Base-by-base conservation (phyloP, 2,888 invertebrate species). In the Drosophila paramelanica region DNA sequence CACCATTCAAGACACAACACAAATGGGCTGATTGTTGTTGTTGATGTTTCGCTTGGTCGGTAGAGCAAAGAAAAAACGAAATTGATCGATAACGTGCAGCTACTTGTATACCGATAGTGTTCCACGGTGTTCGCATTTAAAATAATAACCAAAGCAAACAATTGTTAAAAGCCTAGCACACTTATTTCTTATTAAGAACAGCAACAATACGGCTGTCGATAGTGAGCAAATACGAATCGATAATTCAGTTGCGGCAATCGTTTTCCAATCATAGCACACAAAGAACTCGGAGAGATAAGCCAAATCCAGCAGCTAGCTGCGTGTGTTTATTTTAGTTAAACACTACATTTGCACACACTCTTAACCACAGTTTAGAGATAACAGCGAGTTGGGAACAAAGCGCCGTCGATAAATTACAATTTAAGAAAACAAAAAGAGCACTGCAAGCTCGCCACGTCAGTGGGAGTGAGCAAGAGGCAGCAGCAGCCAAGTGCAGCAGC, bases 391-490 rank as follows among this genome's bases (percentile, higher is more conserved):
- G 39, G 41, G 4, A 7, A 17, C 25, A 41, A 47, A 42, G 13
- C 33, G 3, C 31, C n/a, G 6, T 36, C n/a, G 25, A 36, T 25
- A 6, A 60, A 49, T 11, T 25, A 36, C 8, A 27, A 20, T 38
- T 1, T 20, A 14, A 33, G n/a, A 33, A n/a, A 13, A 3, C 2
- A 23, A 36, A 39, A 14, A 51, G 25, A 25, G 20, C 13, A 42
- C 36, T 36, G 50, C 52, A 55, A 62, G 67, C 71, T 77, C 83
- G 81, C 87, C 82, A 88, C 82, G 88, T 85, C 88, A 77, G 89
- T 82, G 71, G 69, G 69, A 71, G 83, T 71, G 70, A 69, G 59
- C 58, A 68, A 57, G 46, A 52, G 23, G 27, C 62, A 53, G 14
- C 14, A n/a, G 20, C 31, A 31, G 33, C 33, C 27, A 31, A 33